phyloP scores from a whole-genome alignment of 2,113 vertebrate genomes.

The Aegithalos caudatus region DNA sequence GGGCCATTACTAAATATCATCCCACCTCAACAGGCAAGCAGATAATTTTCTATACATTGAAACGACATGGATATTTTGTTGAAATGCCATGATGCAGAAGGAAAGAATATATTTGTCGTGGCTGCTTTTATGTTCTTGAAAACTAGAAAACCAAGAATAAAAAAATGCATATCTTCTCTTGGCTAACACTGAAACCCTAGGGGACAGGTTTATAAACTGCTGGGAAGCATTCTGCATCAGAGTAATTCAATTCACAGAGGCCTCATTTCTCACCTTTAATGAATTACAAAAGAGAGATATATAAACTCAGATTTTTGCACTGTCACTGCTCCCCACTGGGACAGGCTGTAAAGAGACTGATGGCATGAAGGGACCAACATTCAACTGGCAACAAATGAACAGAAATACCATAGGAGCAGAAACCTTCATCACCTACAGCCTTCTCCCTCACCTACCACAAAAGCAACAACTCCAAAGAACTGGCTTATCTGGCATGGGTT shows the following conservation, averaged over 20 bases:
- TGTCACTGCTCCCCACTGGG: background rate
- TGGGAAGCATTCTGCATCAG: background rate
- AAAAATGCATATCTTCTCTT: background rate
- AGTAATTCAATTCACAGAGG: background rate
- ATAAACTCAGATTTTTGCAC: background rate
- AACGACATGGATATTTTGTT: background rate
- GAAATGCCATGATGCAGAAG: background rate
- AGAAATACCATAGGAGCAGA: background rate
- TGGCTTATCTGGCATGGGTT: background rate
- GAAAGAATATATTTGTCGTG: background rate
- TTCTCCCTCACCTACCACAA: background rate
- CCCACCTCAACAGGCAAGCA: background rate
- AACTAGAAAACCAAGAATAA: background rate
- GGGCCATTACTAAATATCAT: background rate
- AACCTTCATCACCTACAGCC: background rate
- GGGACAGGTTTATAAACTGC: background rate
- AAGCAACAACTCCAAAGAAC: background rate
- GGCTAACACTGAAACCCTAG: background rate
- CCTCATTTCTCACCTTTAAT: background rate
- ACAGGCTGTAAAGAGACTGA: background rate
- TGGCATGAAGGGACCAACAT: background rate
- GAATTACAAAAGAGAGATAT: background rate
- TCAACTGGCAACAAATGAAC: background rate
- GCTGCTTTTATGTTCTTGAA: background rate
- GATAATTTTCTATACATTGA: background rate